Conservation (phyloP, 2,888 invertebrate genomes). For the Tiliacea aurago region DNA sequence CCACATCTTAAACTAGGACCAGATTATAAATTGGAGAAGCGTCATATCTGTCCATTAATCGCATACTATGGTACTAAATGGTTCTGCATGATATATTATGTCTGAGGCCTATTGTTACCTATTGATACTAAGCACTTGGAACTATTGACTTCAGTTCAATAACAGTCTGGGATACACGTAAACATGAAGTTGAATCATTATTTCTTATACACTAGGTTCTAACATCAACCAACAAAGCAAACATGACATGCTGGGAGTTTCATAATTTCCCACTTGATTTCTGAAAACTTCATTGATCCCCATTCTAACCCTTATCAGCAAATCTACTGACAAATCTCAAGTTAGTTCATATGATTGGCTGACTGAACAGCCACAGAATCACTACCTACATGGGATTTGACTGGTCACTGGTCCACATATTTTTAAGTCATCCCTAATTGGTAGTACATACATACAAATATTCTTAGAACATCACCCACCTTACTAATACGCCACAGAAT, state of each 20-base stretch:
- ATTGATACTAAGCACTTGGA: background rate
- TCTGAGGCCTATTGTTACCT: slow-evolving; percentile 11
- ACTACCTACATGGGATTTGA: background rate
- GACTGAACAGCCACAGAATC: background rate
- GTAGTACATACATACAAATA: background rate
- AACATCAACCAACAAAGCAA: background rate
- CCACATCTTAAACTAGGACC: background rate
- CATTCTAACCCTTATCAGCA: background rate
- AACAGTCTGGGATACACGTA: slow-evolving; percentile 11
- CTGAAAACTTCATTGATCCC: background rate
- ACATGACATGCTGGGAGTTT: background rate
- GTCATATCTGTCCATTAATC: background rate
- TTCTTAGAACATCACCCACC: background rate
- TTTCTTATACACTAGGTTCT: background rate
- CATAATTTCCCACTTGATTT: background rate
- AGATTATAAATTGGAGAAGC: background rate
- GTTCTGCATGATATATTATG: slow-evolving; percentile 34
- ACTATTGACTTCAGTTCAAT: background rate
- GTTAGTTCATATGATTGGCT: slow-evolving; percentile 1
- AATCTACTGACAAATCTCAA: slow-evolving; percentile 2
- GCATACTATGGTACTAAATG: background rate
- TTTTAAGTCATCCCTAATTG: slow-evolving; percentile 9
- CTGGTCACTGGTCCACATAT: background rate
- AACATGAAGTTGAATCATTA: background rate
- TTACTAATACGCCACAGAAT: slow-evolving; percentile 25